phyloP scores from a whole-genome alignment of 2,113 vertebrate species.

The Phocoena phocoena region DNA sequence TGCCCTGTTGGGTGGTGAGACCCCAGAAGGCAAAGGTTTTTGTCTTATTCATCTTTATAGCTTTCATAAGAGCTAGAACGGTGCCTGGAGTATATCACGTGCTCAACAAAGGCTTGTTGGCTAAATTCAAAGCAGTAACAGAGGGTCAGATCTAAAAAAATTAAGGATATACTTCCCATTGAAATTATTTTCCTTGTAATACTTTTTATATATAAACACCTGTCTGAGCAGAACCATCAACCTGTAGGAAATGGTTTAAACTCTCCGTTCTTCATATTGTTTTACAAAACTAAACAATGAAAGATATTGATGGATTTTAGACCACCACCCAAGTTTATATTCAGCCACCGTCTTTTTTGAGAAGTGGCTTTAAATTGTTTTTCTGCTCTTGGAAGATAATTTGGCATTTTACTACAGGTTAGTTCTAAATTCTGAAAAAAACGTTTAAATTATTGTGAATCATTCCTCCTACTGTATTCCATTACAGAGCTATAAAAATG shows the following conservation, averaged over 20 bases:
- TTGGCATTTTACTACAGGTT: conserved; percentile 51
- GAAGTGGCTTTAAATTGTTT: conserved; percentile 11
- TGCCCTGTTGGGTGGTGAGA: background rate
- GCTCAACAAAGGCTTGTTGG: background rate
- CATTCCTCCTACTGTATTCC: conserved; percentile 37
- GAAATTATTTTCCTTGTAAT: background rate
- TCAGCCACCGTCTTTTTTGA: conserved; percentile 15
- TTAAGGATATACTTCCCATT: background rate
- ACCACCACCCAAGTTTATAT: background rate
- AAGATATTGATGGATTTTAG: background rate
- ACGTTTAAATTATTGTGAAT: conserved; percentile 38
- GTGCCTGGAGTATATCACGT: background rate
- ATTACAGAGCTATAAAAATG: conserved; percentile 17
- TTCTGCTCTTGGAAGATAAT: background rate
- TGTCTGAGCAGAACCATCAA: background rate
- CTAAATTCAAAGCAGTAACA: background rate
- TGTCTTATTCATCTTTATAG: background rate
- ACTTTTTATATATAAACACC: background rate
- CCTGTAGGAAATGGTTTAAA: background rate
- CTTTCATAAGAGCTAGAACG: background rate
- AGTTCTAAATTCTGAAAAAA: conserved; percentile 36
- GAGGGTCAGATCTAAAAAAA: background rate
- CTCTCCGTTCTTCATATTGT: background rate
- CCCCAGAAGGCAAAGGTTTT: background rate
- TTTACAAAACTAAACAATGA: conserved; percentile 14